A percentile compares a stretch with the other conserved stretches of the same genome.
Conservation (phyloP, 2,888 invertebrate genomes). For the Neuroscelio doddi region DNA sequence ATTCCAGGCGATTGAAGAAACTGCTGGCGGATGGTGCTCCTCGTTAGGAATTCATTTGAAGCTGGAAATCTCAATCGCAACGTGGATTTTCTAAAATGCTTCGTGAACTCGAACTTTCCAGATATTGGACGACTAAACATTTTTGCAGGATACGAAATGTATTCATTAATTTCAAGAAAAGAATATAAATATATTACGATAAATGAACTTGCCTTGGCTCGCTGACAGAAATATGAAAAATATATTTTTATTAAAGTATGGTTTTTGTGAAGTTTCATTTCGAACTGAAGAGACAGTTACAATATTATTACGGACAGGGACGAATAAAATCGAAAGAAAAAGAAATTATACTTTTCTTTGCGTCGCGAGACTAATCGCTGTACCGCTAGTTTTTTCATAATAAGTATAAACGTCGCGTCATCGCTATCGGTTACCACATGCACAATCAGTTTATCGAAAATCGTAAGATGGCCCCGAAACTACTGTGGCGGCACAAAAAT, state of each 20-base stretch:
- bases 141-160: neutral
- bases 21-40: slow-evolving; percentile 45
- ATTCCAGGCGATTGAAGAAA: slow-evolving; percentile 58
- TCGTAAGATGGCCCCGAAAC: slow-evolving; percentile 54
- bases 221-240: neutral
- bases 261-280: slow-evolving; percentile 1
- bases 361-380: slow-evolving; percentile 12
- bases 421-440: slow-evolving; percentile 18
- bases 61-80: slow-evolving; percentile 30
- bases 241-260: neutral
- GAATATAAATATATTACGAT: too few relatives aligned
- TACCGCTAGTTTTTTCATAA: slow-evolving; percentile 24
- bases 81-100: slow-evolving; percentile 31
- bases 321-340: slow-evolving; percentile 5
- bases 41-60: slow-evolving; percentile 56
- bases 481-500: slow-evolving; percentile 59
- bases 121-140: slow-evolving; percentile 3
- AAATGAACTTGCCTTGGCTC: too few relatives aligned
- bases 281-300: neutral
- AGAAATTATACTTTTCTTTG: slow-evolving; percentile 13
- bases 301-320: slow-evolving; percentile 3
- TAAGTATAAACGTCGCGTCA: slow-evolving; percentile 36
- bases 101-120: neutral
- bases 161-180: too few relatives aligned
- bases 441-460: slow-evolving; percentile 40